Evolutionary conservation across 2,888 invertebrate species (phyloP).

Genomic region (Hirtodrosophila duncani): DNA sequence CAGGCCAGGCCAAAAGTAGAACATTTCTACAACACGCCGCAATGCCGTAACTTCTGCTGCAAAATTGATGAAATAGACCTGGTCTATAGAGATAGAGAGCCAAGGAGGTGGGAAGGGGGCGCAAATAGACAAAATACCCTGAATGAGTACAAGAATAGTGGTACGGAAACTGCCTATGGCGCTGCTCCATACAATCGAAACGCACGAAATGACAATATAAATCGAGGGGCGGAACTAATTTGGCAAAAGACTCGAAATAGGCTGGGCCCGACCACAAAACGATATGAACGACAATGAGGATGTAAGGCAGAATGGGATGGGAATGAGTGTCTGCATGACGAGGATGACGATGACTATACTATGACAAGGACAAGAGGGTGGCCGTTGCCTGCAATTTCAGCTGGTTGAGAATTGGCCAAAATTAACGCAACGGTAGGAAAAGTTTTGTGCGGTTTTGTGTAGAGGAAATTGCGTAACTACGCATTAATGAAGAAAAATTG

Average conservation of each 20-base stretch:
- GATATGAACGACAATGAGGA: conserved; percentile 48
- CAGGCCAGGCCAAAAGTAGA: conserved; percentile 15
- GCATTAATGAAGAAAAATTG: conserved; percentile 71
- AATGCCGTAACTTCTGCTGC: conserved; percentile 61
- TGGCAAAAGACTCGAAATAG: conserved; percentile 74
- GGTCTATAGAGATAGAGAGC: no score
- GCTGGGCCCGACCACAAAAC: conserved; percentile 63
- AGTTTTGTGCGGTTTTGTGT: conserved; percentile 43
- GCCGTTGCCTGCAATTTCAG: conserved; percentile 30
- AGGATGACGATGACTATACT: neutral
- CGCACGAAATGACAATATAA: conserved; percentile 77
- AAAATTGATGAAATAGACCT: conserved; percentile 62
- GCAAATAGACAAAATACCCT: conserved; percentile 31
- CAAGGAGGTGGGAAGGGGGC: neutral
- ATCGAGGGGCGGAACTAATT: conserved; percentile 79
- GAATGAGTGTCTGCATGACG: neutral
- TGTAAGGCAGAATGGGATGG: neutral
- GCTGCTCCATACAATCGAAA: conserved; percentile 70
- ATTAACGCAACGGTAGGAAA: conserved; percentile 63
- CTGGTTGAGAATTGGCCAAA: conserved; percentile 62
- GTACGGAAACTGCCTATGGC: conserved; percentile 16
- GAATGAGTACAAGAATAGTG: conserved; percentile 1
- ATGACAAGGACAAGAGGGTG: conserved; percentile 1
- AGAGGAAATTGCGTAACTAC: conserved; percentile 70
- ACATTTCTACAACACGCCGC: conserved; percentile 60